Percentiles rank a stretch among this genome's conserved stretches.
Conservation (phyloP, 2,888 invertebrate species). For the Apocheima hispidaria region DNA sequence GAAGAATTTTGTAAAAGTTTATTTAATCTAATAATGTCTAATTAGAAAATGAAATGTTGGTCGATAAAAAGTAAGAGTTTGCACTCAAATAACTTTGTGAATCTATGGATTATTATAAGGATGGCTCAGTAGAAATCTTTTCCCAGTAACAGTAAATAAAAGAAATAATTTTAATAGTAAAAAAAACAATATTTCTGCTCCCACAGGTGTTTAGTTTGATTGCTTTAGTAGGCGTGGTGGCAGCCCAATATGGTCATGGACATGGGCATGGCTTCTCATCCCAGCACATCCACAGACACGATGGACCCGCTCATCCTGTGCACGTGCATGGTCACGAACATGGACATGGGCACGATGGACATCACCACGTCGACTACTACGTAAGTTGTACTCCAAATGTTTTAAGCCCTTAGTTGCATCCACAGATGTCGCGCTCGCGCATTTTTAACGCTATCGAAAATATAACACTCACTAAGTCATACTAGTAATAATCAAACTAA, state of each 20-base stretch:
- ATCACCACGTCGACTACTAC: conserved; percentile 43
- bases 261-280: conserved; percentile 58
- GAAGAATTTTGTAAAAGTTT: too few species aligned
- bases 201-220: conserved; percentile 34
- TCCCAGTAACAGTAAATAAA: background rate
- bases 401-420: background rate
- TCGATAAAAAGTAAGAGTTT: too few species aligned
- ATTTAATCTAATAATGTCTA: too few species aligned
- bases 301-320: conserved; percentile 40
- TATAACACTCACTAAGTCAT: too few species aligned
- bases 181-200: background rate
- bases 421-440: too few species aligned
- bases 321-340: conserved; percentile 31
- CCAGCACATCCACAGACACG: conserved; percentile 46
- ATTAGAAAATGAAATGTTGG: too few species aligned
- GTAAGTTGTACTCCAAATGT: conserved; percentile 30
- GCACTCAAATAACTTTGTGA: too few species aligned
- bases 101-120: too few species aligned
- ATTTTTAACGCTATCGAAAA: too few species aligned
- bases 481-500: too few species aligned
- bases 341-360: conserved; percentile 25
- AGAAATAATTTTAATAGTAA: background rate
- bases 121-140: too few species aligned
- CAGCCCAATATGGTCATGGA: conserved; percentile 50
- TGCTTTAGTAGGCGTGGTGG: conserved; percentile 36